A percentile compares a stretch with the other conserved stretches of the same genome.
These are phyloP conservation scores for Lacerta agilis DNA, from an alignment of 2,797 vertebrate genomes.

Conservation along the genomic window DNA sequence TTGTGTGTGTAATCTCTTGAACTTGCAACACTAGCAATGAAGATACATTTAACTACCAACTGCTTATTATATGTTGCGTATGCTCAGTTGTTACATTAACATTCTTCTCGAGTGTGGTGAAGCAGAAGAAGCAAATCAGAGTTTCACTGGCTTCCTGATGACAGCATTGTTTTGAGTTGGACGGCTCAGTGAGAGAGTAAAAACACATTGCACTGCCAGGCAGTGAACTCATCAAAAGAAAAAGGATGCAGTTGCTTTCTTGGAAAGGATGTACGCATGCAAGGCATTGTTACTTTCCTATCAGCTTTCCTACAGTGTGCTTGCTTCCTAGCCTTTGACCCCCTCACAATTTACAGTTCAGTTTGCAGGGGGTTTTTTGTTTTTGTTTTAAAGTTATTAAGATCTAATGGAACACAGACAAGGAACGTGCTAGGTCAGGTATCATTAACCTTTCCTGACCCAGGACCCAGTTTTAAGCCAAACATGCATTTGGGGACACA, in stretches of 20 bases:
- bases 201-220: constrained; percentile 26
- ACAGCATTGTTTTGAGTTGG: constrained; percentile 31
- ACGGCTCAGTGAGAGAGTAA: background rate
- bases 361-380: background rate
- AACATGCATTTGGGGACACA: too few species aligned
- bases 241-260: background rate
- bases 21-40: constrained; percentile 18
- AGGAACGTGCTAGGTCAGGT: background rate
- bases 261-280: background rate
- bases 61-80: background rate
- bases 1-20: background rate
- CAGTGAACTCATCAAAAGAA: background rate
- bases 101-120: background rate
- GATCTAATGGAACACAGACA: background rate
- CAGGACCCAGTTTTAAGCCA: too few species aligned
- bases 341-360: background rate
- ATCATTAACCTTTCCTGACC: too few species aligned
- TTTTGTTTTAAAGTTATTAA: background rate
- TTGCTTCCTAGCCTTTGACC: constrained; percentile 28
- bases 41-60: constrained; percentile 32
- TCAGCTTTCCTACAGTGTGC: constrained; percentile 26
- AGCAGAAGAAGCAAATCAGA: background rate
- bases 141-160: background rate
- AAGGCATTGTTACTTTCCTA: constrained; percentile 38
- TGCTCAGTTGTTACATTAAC: background rate